phyloP scores from a whole-genome alignment of 2,113 vertebrate species.

The Corythornis vintsioides region DNA sequence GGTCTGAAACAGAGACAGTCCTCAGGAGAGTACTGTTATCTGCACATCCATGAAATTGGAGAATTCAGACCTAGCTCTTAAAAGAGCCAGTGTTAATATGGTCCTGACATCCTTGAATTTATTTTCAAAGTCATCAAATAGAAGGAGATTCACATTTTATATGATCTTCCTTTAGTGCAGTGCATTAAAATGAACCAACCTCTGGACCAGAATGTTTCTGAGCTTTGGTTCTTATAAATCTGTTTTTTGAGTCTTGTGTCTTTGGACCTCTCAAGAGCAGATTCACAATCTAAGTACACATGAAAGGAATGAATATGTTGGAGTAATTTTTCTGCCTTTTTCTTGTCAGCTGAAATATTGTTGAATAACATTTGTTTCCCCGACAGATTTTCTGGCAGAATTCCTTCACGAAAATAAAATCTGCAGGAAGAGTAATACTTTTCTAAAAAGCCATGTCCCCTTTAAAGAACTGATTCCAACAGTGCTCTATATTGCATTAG shows the following conservation, averaged over 20 bases:
- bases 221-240: background rate
- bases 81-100: constrained; percentile 7
- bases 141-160: background rate
- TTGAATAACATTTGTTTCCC: background rate
- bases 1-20: background rate
- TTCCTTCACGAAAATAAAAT: constrained; percentile 28
- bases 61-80: constrained; percentile 25
- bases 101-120: constrained; percentile 18
- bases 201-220: background rate
- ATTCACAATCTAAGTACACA: background rate
- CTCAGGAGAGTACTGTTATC: constrained; percentile 49
- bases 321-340: background rate
- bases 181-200: background rate
- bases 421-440: background rate
- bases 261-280: background rate
- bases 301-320: background rate
- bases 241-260: background rate
- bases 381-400: background rate
- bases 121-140: constrained; percentile 39
- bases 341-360: background rate
- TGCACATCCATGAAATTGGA: constrained; percentile 60
- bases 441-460: background rate
- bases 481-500: background rate
- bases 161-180: background rate
- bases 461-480: constrained; percentile 28